Base-by-base conservation (phyloP, 2,113 vertebrate genomes). In the Sula dactylatra region DNA sequence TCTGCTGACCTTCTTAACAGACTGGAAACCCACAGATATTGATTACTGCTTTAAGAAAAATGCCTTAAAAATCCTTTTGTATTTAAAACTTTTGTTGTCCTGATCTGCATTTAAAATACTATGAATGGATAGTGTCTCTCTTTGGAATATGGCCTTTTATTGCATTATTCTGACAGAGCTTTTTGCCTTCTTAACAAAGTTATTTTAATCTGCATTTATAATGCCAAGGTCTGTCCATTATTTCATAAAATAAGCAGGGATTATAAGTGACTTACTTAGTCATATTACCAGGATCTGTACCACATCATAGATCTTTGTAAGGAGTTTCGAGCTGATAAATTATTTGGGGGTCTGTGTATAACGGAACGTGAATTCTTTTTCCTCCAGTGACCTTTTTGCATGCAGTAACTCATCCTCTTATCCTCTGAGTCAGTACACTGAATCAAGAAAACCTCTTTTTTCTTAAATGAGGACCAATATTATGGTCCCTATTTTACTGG, bases 1-100 rank as follows among this genome's bases (percentile, higher is more conserved):
- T 96, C 72, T 95, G 67, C 59, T 97, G 92, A 97, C 92, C 85
- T 97, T 96, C 95, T 94, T 97, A 96, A 89, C 47, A 78, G 86
- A 84, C 40, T 92, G 47, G 73, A 96, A 97, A 93, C 44, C 69
- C 5, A 1, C 69, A 67, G 22, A n/a, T 94, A 93, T 97, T 97
- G 91, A 94, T 93, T 91, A 93, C 27, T 56, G 9, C 50, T 93
- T 93, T 89, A 86, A 58, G 65, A 95, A 79, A 93, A 91, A 64
- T 87, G 42, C 25, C 47, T 82, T 89, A 83, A 95, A 82, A 86
- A 76, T 86, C 3, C 32, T 90, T 97, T 93, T 69, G 9, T 71
- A 58, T 91, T 94, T 96, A 93, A 62, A 58, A 76, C 16, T 58
- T 88, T 52, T 67, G 12, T 73, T 84, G 26, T 81, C 66, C 27